Base-by-base conservation (phyloP, 2,888 invertebrate genomes). In the Apamea crenata region DNA sequence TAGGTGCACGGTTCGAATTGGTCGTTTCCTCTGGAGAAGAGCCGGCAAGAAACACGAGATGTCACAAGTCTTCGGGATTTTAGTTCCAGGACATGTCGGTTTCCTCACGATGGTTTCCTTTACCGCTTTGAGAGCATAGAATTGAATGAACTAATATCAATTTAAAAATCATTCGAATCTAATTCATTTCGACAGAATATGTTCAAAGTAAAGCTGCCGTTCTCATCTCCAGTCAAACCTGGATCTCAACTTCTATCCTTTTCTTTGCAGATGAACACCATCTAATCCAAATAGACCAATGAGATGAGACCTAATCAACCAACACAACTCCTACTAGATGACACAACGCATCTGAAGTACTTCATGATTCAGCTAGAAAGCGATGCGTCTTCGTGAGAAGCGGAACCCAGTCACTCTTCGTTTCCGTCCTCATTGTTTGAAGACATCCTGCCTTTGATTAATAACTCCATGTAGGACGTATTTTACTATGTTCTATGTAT, bases 361-460 rank as follows among this genome's bases (percentile, higher is more conserved):
- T 90, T 88, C 87, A 84, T 87, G 87, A 89, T 84, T 87, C 78
- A 89, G 83, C 84, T 90, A 91, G 88, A 90, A 91, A 90, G 91
- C 90, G 91, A 90, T 91, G 90, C 90, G 91, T 93, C 91, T 92
- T 90, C 91, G 93, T 94, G 93, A 93, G 94, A 95, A 93, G 93
- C 94, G 94, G 95, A 95, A 95, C 93, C 91, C 86, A 88, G 87
- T 88, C 87, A 91, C 91, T 93, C 90, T 87, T 86, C 81, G 86
- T 91, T 94, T 95, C 95, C 95, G 95, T 92, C 93, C 94, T 92
- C 92, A 94, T 95, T 95, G 95, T 95, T 94, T 90, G 76, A 92
- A 94, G 91, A 92, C 95, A 93, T 95, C 95, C 95, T 93, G 95
- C 89, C 88, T 88, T 86, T 87, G 88, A 91, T 89, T 90, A 91